Base-by-base conservation (phyloP, 1,140 invertebrate genomes). In the Acyrthosiphon pisum region DNA sequence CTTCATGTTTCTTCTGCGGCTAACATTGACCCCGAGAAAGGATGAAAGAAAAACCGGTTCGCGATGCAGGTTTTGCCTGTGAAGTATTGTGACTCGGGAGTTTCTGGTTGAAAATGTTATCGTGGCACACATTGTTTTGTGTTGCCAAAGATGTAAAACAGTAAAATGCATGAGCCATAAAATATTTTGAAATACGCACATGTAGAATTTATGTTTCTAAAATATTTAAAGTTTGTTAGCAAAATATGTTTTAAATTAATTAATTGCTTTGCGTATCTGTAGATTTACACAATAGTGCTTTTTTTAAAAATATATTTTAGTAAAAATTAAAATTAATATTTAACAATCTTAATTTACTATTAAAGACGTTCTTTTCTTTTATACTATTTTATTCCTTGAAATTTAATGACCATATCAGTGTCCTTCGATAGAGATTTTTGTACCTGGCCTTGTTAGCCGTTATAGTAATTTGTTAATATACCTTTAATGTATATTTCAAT, bases 1-100 rank as follows among this genome's bases (percentile, higher is more conserved):
- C 91, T 86, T 53, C 81, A 41, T 84, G 76, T 93, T 93, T 53
- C 18, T 93, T 50, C 48, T 44, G 44, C 18, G 30, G 56, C 48
- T 93, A 93, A 93, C 91, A 93, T 86, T 93, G 91, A 93, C 91
- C 91, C 91, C 91, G 35, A 53, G 81, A 86, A 50, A 56, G 26
- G 81, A 86, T 50, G 81, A 93, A 93, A 92, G 91, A 92, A 93
- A 90, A 93, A 93, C 91, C 91, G 91, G 91, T 93, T 93, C 81
- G 48, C 26, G 22, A 93, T 93, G 91, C 91, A 93, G 76, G 91
- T 93, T 92, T 83, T 93, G 81, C 23, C 81, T 93, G 48, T 93
- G 50, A 93, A 93, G 91, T 93, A 93, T 93, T 93, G 91, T 83
- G 81, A 84, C 91, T 92, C 84, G 48, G n/a, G 44, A 91, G 76